These are phyloP conservation scores for Rhagonycha fulva DNA, from an alignment of 2,888 invertebrate species.

Conservation along the genomic window DNA sequence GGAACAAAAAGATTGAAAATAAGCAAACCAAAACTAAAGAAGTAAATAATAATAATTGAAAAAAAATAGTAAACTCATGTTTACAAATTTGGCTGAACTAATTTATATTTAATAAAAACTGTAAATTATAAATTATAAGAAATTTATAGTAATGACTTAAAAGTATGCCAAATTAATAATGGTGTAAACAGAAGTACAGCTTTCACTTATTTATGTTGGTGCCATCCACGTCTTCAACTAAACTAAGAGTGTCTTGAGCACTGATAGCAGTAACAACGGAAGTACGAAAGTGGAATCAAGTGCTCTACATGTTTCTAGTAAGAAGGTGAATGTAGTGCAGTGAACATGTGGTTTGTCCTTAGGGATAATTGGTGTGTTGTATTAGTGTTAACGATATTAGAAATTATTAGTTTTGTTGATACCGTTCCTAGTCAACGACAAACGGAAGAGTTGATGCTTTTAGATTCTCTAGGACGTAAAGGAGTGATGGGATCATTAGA, in stretches of 20 bases:
- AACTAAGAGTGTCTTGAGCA: slow-evolving; percentile 38
- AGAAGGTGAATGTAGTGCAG: slow-evolving; percentile 44
- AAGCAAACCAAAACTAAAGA: not conserved
- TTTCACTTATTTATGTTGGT: slow-evolving; percentile 26
- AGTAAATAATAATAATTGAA: not conserved
- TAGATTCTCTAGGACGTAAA: slow-evolving; percentile 74
- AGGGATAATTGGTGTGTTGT: slow-evolving; percentile 37
- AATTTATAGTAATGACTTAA: slow-evolving; percentile 1
- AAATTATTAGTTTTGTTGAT: slow-evolving; percentile 40
- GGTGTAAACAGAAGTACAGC: slow-evolving; percentile 17
- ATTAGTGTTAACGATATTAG: slow-evolving; percentile 34
- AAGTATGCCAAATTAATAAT: slow-evolving; percentile 22
- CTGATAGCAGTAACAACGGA: slow-evolving; percentile 41
- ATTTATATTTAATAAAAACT: not conserved
- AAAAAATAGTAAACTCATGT: not conserved
- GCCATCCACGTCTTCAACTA: slow-evolving; percentile 23
- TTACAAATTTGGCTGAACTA: not conserved
- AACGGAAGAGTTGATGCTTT: slow-evolving; percentile 74
- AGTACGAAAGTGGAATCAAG: slow-evolving; percentile 42
- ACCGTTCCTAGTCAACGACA: slow-evolving; percentile 65
- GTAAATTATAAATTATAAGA: not conserved
- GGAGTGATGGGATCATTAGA: slow-evolving; percentile 61
- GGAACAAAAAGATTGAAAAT: not conserved
- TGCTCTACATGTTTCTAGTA: slow-evolving; percentile 46
- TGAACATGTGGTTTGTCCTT: slow-evolving; percentile 42